Percentiles rank a stretch among this genome's conserved stretches.
These are phyloP conservation scores for Paramormyrops hopkinsi DNA, from an alignment of 2,797 vertebrate genomes.

Conservation along the genomic window DNA sequence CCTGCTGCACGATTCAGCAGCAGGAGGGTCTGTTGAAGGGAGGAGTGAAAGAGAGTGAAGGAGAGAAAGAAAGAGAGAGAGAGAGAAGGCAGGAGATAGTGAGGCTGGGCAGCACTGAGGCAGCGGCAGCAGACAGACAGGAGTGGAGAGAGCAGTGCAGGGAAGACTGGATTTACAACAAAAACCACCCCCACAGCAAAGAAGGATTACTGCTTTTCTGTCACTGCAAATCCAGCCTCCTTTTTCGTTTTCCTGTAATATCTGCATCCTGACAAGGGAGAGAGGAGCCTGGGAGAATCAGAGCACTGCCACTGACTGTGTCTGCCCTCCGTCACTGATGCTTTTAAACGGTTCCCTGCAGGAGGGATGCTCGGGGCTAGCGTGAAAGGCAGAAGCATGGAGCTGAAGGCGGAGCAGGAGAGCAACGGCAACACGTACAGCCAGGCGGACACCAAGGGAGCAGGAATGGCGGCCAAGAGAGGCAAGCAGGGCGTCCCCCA, in stretches of 20 bases:
- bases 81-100: conserved; percentile 53
- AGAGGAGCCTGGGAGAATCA: not conserved
- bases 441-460: conserved; percentile 62
- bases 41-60: conserved; percentile 43
- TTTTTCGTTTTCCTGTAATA: conserved; percentile 37
- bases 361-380: conserved; percentile 74
- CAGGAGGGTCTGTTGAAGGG: conserved; percentile 61
- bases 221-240: conserved; percentile 34
- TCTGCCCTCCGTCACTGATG: conserved; percentile 46
- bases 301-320: conserved; percentile 13
- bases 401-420: conserved; percentile 67
- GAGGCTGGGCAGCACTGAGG: conserved; percentile 62
- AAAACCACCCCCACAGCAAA: not conserved
- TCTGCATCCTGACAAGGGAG: not conserved
- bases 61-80: conserved; percentile 36
- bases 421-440: conserved; percentile 61
- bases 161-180: conserved; percentile 27
- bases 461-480: conserved; percentile 73
- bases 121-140: conserved; percentile 61
- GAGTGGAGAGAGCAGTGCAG: conserved; percentile 42
- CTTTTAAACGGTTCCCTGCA: conserved; percentile 68
- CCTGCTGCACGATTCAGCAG: conserved; percentile 66
- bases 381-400: conserved; percentile 67
- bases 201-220: not conserved
- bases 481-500: conserved; percentile 67